These are phyloP conservation scores for Poecilia picta DNA, from an alignment of 2,797 vertebrate genomes.

Conservation along the genomic window DNA sequence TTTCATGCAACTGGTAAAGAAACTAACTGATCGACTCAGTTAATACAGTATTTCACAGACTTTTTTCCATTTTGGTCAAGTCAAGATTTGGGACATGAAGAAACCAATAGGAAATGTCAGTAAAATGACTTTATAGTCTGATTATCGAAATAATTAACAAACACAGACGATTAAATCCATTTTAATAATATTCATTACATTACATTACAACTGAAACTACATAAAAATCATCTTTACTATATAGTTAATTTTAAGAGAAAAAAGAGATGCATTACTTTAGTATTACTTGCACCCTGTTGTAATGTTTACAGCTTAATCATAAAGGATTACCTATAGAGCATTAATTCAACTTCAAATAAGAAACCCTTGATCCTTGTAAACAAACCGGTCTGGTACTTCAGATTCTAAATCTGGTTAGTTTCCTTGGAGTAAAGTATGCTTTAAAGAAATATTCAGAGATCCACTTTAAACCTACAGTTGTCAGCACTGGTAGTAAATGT, in stretches of 20 bases:
- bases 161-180: neutral
- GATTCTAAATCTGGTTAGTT: neutral
- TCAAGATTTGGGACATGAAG: neutral
- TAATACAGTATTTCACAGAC: slow-evolving; percentile 23
- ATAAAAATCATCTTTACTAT: neutral
- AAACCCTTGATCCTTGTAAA: neutral
- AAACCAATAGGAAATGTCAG: slow-evolving; percentile 2
- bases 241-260: neutral
- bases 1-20: neutral
- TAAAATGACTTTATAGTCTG: neutral
- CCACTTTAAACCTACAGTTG: neutral
- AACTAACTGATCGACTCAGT: slow-evolving; percentile 26
- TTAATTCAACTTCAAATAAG: neutral
- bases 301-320: slow-evolving; percentile 6
- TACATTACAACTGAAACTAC: neutral
- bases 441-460: neutral
- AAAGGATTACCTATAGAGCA: neutral
- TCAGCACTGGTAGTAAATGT: neutral
- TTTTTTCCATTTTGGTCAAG: neutral
- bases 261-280: neutral
- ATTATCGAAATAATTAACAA: slow-evolving; percentile 1
- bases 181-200: neutral
- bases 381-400: neutral
- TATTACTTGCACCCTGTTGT: neutral
- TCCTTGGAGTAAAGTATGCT: neutral